Evolutionary conservation across 2,113 vertebrate genomes (phyloP).

Genomic region (Arvicanthis niloticus): DNA sequence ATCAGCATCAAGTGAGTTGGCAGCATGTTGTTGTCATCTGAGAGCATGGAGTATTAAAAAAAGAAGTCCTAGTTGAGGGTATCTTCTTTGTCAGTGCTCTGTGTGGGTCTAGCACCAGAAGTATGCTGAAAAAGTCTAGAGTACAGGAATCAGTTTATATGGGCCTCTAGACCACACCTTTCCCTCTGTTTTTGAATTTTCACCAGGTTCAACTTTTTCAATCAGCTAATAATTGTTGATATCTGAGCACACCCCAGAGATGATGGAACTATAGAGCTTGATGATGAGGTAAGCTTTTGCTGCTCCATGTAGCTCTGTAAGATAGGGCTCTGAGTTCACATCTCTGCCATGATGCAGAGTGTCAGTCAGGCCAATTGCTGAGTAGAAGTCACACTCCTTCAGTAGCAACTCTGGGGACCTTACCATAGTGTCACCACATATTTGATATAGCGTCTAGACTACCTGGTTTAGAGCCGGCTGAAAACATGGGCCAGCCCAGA

Average conservation of each 20-base stretch:
- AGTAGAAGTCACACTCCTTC: slow-evolving; percentile 95
- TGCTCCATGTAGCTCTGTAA: slow-evolving; percentile 99
- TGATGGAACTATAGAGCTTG: slow-evolving; percentile 97
- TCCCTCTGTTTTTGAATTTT: slow-evolving; percentile 97
- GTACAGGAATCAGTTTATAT: slow-evolving; percentile 95
- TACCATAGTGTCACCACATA: slow-evolving; percentile 98
- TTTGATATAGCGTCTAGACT: slow-evolving; percentile 95
- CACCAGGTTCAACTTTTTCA: slow-evolving; percentile 96
- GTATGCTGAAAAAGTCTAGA: slow-evolving; percentile 94
- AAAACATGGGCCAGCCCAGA: slow-evolving; percentile 97
- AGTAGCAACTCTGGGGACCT: slow-evolving; percentile 95
- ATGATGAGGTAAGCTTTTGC: slow-evolving; percentile 98
- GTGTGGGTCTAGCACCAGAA: slow-evolving; percentile 94
- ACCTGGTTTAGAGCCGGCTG: slow-evolving; percentile 97
- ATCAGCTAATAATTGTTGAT: slow-evolving; percentile 97
- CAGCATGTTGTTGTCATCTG: slow-evolving; percentile 98
- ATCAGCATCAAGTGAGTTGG: slow-evolving; percentile 98
- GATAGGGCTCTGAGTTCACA: slow-evolving; percentile 98
- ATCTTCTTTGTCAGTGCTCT: slow-evolving; percentile 95
- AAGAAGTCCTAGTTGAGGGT: slow-evolving; percentile 98
- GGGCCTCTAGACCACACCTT: slow-evolving; percentile 97
- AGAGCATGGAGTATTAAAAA: slow-evolving; percentile 98
- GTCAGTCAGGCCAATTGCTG: slow-evolving; percentile 97
- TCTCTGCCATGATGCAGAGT: slow-evolving; percentile 98
- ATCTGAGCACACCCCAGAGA: slow-evolving; percentile 93